Conservation (phyloP, 2,113 vertebrate species). For the Chionomys nivalis region DNA sequence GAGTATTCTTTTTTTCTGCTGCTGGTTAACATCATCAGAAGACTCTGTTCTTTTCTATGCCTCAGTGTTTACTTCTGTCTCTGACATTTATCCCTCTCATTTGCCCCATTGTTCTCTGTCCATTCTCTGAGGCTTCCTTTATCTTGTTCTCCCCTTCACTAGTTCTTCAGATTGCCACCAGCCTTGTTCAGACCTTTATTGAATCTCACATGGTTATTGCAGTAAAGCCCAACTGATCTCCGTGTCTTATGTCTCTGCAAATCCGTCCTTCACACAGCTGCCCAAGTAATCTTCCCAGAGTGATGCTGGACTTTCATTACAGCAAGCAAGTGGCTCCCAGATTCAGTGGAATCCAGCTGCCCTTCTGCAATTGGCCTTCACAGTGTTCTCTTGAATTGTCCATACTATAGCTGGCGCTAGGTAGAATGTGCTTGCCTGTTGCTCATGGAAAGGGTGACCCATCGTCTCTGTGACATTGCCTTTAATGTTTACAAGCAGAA, state of each 20-base stretch:
- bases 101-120: neutral
- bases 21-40: neutral
- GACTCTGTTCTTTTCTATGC: neutral
- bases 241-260: neutral
- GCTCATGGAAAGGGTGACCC: neutral
- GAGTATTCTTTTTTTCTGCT: neutral
- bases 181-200: slow-evolving; percentile 35
- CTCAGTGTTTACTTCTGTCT: neutral
- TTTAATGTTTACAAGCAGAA: neutral
- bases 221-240: slow-evolving; percentile 45
- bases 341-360: neutral
- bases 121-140: neutral
- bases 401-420: neutral
- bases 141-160: neutral
- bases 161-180: neutral
- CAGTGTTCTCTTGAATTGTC: accelerated
- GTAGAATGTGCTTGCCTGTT: neutral
- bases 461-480: neutral
- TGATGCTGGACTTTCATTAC: slow-evolving; percentile 12
- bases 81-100: neutral
- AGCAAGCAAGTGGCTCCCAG: neutral
- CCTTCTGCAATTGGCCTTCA: neutral
- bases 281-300: neutral
- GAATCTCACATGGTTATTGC: slow-evolving; percentile 44
- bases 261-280: slow-evolving; percentile 1